These are phyloP conservation scores for Torymus auratus DNA, from an alignment of 2,888 invertebrate genomes.

Conservation along the genomic window DNA sequence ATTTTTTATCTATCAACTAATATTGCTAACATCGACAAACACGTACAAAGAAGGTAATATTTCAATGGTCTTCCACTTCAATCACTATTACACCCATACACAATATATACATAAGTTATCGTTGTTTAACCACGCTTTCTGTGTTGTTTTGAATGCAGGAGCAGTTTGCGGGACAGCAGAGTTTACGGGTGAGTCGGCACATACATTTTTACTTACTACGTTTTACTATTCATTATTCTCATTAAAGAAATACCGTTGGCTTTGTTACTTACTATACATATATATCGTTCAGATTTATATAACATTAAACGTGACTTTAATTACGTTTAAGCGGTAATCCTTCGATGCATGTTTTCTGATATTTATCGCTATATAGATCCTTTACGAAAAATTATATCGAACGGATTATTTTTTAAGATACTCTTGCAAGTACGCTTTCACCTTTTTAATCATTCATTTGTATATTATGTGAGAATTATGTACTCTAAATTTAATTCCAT, in stretches of 20 bases:
- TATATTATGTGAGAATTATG: not conserved
- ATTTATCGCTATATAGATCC: conserved; percentile 47
- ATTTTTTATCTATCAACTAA: not conserved
- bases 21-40: not conserved
- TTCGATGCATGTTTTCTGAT: conserved; percentile 49
- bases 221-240: conserved; percentile 21
- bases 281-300: conserved; percentile 30
- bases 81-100: conserved; percentile 1
- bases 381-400: conserved; percentile 34
- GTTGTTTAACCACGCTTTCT: conserved; percentile 71
- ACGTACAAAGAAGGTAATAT: conserved; percentile 18
- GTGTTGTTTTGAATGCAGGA: conserved; percentile 80
- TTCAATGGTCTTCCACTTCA: conserved; percentile 1
- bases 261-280: conserved; percentile 15
- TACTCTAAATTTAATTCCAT: not conserved
- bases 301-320: conserved; percentile 16
- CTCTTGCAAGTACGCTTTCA: conserved; percentile 27
- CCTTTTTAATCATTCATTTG: conserved; percentile 6
- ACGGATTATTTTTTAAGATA: conserved; percentile 57
- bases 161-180: conserved; percentile 93
- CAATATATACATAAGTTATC: conserved; percentile 45
- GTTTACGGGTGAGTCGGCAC: conserved; percentile 85
- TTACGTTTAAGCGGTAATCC: conserved; percentile 32
- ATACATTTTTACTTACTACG: conserved; percentile 16
- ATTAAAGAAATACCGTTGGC: conserved; percentile 9